Base-by-base conservation (phyloP, 2,797 vertebrate genomes). In the Chromis chromis region DNA sequence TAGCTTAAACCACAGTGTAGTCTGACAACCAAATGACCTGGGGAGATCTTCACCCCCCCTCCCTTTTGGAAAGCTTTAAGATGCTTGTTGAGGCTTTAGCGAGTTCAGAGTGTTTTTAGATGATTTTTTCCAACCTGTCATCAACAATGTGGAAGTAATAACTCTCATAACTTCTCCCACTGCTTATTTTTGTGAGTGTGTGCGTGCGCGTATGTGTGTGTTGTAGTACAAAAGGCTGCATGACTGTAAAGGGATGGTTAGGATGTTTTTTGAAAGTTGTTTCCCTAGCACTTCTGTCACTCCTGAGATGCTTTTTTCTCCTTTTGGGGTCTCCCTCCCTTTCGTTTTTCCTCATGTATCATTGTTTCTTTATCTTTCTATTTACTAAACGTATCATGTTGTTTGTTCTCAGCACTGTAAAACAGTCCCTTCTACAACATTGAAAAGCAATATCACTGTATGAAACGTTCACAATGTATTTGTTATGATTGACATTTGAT, bases 361-460 rank as follows among this genome's bases (percentile, higher is more conserved):
- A 92, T 92, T 72, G 93, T 95, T 92, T 94, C 95, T 95, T 91
- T 92, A 91, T 93, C 89, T 92, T 91, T 94, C 89, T 89, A 91
- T 95, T 96, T 91, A 92, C 90, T 91, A 92, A 92, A 95, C 95
- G 96, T 97, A 95, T 93, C 92, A 96, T 96, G 96, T 97, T 94
- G 93, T 95, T 92, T 96, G 96, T 98, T 98, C 96, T 97, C 96
- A 97, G 97, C 97, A 98, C 97, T 99, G 97, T 98, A 97, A 97
- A 96, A 98, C 96, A 96, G 97, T 97, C 97, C 96, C 96, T 93
- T 97, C 96, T 97, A 96, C 96, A 96, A 98, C 97, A 97, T 96
- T 96, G 96, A 99, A 96, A 98, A 99, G 97, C 97, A 99, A 99
- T 98, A 99, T 98, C 97, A 98, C 97, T 98, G 97, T 98, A 98